These are phyloP conservation scores for Oligia latruncula DNA, from an alignment of 2,888 invertebrate species.

Conservation along the genomic window DNA sequence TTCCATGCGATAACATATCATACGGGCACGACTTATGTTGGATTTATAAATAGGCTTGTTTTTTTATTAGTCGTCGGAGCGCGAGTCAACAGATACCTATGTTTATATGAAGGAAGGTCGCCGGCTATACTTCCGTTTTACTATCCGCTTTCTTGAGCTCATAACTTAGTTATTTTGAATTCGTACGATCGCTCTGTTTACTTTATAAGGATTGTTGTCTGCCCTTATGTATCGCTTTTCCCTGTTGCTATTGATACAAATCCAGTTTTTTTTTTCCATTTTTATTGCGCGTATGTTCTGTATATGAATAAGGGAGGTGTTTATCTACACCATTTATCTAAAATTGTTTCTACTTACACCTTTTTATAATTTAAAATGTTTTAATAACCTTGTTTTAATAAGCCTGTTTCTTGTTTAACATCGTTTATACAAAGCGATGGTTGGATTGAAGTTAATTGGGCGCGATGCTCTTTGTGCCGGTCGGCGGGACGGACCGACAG, in stretches of 20 bases:
- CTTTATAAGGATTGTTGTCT: conserved; percentile 65
- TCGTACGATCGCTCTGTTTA: conserved; percentile 66
- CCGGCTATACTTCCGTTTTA: conserved; percentile 73
- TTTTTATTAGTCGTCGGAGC: conserved; percentile 65
- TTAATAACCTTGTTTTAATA: conserved; percentile 26
- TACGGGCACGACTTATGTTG: conserved; percentile 66
- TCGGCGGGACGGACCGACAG: conserved; percentile 23
- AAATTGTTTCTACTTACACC: conserved; percentile 42
- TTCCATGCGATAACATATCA: conserved; percentile 69
- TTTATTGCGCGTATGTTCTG: conserved; percentile 42
- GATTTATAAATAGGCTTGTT: conserved; percentile 60
- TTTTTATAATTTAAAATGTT: conserved; percentile 42
- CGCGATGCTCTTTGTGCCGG: conserved; percentile 44
- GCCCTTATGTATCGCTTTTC: conserved; percentile 62
- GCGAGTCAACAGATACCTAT: conserved; percentile 61
- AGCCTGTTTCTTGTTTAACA: conserved; percentile 33
- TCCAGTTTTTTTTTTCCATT: conserved; percentile 55
- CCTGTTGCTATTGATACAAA: conserved; percentile 60
- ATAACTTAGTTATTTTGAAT: conserved; percentile 72
- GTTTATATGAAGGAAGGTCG: conserved; percentile 71
- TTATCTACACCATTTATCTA: conserved; percentile 53
- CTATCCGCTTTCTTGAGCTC: conserved; percentile 73
- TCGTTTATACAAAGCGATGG: conserved; percentile 23
- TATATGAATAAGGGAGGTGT: conserved; percentile 48
- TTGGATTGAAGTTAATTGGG: conserved; percentile 49